Percentiles rank a stretch among this genome's conserved stretches.
These are phyloP conservation scores for Rhinolophus sinicus DNA, from an alignment of 2,113 vertebrate genomes.

Conservation along the genomic window DNA sequence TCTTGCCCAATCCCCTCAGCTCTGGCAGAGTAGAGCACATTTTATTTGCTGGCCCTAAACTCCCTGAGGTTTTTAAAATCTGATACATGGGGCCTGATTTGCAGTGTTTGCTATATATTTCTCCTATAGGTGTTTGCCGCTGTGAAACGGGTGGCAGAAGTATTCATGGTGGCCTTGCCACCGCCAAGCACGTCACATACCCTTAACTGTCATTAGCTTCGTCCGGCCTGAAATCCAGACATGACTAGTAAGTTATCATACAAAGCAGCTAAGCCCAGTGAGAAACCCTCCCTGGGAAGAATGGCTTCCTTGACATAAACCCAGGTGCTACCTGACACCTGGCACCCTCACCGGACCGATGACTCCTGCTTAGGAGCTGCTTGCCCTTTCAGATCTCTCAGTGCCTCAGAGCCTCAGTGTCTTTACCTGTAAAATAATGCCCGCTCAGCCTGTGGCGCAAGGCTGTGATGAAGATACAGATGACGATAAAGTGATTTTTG, in stretches of 20 bases:
- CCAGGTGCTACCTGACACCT: background rate
- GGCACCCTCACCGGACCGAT: rapidly evolving
- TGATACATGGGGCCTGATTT: background rate
- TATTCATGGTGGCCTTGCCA: too few relatives aligned
- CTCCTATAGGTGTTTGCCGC: background rate
- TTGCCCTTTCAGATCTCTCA: background rate
- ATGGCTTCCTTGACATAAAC: rapidly evolving
- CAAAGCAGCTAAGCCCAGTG: too few relatives aligned
- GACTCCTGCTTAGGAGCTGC: background rate
- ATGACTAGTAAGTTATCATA: rapidly evolving
- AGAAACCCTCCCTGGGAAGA: background rate
- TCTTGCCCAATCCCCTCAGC: constrained; percentile 78
- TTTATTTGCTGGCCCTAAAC: constrained; percentile 67
- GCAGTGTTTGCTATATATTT: rapidly evolving
- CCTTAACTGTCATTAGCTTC: background rate
- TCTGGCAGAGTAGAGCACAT: constrained; percentile 67
- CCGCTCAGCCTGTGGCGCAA: background rate
- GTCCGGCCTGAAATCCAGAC: background rate
- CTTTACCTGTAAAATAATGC: background rate
- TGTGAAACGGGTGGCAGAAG: rapidly evolving
- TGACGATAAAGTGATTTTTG: background rate
- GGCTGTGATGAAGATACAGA: background rate
- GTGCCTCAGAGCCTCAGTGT: background rate
- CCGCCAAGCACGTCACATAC: background rate
- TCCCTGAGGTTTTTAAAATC: constrained; percentile 50